A percentile compares a stretch with the other conserved stretches of the same genome.
These are phyloP conservation scores for Xestobium rufovillosum DNA, from an alignment of 2,888 invertebrate species.

Conservation along the genomic window DNA sequence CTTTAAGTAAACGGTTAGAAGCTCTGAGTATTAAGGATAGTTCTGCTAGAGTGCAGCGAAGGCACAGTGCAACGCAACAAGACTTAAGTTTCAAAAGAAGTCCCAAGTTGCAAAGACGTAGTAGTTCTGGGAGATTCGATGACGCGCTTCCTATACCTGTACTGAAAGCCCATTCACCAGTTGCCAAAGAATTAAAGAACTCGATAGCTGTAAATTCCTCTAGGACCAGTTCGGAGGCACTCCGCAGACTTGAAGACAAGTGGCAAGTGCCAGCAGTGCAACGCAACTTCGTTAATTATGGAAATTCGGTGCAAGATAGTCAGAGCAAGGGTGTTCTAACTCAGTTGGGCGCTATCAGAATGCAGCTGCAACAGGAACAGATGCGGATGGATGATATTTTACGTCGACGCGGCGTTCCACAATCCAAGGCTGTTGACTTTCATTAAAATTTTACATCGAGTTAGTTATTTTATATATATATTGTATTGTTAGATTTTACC, in stretches of 20 bases:
- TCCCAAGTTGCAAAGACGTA: slow-evolving; percentile 46
- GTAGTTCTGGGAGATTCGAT: slow-evolving; percentile 49
- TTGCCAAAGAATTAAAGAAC: slow-evolving; percentile 41
- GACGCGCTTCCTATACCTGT: slow-evolving; percentile 55
- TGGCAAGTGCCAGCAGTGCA: slow-evolving; percentile 60
- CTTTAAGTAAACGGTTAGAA: slow-evolving; percentile 47
- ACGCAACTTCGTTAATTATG: slow-evolving; percentile 50
- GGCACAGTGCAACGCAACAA: slow-evolving; percentile 50
- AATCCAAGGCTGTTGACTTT: slow-evolving; percentile 42
- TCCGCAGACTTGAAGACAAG: slow-evolving; percentile 43
- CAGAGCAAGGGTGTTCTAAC: slow-evolving; percentile 52
- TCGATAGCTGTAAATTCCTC: slow-evolving; percentile 39
- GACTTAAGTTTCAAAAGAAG: slow-evolving; percentile 48
- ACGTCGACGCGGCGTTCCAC: slow-evolving; percentile 38
- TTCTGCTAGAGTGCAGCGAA: slow-evolving; percentile 39
- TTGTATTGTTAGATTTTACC: slow-evolving; percentile 35
- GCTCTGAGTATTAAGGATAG: slow-evolving; percentile 49
- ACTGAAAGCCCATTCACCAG: slow-evolving; percentile 47
- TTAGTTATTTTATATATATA: slow-evolving; percentile 35
- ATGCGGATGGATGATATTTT: slow-evolving; percentile 49
- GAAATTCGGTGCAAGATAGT: slow-evolving; percentile 39
- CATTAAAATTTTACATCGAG: slow-evolving; percentile 35
- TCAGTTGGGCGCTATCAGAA: slow-evolving; percentile 59
- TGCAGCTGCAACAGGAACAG: slow-evolving; percentile 60
- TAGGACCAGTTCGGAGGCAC: slow-evolving; percentile 32